phyloP scores from a whole-genome alignment of 2,113 vertebrate species.

The Dolichotis patagonum region DNA sequence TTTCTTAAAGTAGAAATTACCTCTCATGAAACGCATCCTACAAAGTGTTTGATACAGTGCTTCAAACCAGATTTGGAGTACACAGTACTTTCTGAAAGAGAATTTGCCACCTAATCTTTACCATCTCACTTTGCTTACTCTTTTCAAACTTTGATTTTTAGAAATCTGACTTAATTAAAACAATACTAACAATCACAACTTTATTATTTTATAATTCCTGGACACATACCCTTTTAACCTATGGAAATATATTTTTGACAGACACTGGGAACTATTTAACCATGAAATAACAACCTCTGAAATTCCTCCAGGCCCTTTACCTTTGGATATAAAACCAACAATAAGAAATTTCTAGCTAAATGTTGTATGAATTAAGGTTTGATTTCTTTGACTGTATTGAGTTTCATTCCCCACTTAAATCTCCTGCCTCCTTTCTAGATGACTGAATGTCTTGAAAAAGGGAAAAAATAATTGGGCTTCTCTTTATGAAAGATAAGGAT shows the following conservation, averaged over 20 bases:
- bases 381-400: constrained; percentile 80
- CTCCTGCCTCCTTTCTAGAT: constrained; percentile 83
- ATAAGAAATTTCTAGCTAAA: constrained; percentile 86
- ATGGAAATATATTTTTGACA: constrained; percentile 80
- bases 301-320: constrained; percentile 83
- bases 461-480: constrained; percentile 75
- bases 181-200: constrained; percentile 75
- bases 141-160: constrained; percentile 77
- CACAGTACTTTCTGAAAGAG: constrained; percentile 18
- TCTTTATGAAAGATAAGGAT: constrained; percentile 81
- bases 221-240: constrained; percentile 80
- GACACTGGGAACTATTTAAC: constrained; percentile 85
- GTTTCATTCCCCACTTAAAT: constrained; percentile 82
- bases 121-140: neutral
- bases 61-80: neutral
- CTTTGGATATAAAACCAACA: constrained; percentile 83
- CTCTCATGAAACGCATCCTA: neutral
- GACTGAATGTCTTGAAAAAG: constrained; percentile 80
- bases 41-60: neutral
- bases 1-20: neutral
- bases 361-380: constrained; percentile 86
- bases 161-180: constrained; percentile 75
- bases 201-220: constrained; percentile 85
- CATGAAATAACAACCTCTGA: constrained; percentile 84
- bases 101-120: constrained; percentile 16